A percentile compares a stretch with the other conserved stretches of the same genome.
Evolutionary conservation across 2,113 vertebrate genomes (phyloP).

Genomic region (Myrmophylax atrothorax): DNA sequence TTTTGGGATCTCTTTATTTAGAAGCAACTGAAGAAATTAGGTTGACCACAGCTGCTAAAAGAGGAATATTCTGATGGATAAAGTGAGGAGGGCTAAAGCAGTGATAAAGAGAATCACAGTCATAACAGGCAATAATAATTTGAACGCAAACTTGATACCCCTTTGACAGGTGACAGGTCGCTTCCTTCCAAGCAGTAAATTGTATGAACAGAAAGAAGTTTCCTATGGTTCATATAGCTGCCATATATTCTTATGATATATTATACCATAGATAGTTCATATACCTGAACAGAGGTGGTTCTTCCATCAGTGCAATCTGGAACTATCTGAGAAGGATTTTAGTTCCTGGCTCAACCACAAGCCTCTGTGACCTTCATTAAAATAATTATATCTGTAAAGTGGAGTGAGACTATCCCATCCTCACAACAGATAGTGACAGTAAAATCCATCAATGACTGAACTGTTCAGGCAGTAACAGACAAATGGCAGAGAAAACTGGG

Average conservation of each 20-base stretch:
- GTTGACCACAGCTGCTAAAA: neutral
- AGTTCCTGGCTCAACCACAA: neutral
- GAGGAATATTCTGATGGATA: neutral
- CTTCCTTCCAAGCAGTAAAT: neutral
- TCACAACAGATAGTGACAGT: neutral
- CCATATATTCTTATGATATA: neutral
- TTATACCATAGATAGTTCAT: neutral
- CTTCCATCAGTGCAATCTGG: neutral
- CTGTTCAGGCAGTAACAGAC: neutral
- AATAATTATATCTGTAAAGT: neutral
- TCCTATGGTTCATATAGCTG: neutral
- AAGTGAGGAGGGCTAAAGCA: neutral
- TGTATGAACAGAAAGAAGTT: neutral
- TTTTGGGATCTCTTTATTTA: neutral
- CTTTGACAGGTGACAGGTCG: neutral
- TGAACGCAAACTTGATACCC: neutral
- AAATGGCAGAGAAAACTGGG: neutral
- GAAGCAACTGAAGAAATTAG: neutral
- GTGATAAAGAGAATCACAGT: neutral
- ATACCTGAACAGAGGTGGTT: neutral
- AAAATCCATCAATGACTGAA: neutral
- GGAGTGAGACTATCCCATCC: fast-evolving
- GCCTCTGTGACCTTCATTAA: neutral
- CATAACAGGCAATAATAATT: neutral
- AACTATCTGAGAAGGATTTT: neutral